phyloP scores from a whole-genome alignment of 1,140 invertebrate genomes.

The Drosophila leontia region DNA sequence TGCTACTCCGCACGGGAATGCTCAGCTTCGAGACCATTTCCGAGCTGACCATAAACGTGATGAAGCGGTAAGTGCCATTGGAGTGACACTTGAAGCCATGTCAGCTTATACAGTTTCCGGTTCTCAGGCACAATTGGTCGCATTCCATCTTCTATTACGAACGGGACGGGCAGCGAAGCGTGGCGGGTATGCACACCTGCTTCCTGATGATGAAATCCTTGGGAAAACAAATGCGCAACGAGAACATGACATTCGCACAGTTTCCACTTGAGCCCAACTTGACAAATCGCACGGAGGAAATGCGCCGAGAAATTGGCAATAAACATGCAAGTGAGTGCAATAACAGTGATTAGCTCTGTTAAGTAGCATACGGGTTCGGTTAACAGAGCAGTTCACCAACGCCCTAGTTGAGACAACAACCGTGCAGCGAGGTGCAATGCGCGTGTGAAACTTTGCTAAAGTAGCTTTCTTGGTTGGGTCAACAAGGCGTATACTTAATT shows the following conservation, averaged over 20 bases:
- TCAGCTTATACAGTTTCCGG: not conserved
- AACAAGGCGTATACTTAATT: slow-evolving; percentile 21
- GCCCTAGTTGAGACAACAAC: slow-evolving; percentile 47
- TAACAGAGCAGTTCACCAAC: slow-evolving; percentile 56
- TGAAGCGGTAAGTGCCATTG: slow-evolving; percentile 87
- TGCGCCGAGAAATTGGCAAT: slow-evolving; percentile 85
- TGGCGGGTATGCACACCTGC: slow-evolving; percentile 85
- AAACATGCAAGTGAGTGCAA: slow-evolving; percentile 85
- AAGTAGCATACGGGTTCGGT: not conserved
- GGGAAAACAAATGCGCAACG: slow-evolving; percentile 79
- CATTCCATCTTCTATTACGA: slow-evolving; percentile 86
- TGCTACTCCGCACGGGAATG: slow-evolving; percentile 89
- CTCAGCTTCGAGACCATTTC: slow-evolving; percentile 90
- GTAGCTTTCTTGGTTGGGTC: slow-evolving; percentile 19
- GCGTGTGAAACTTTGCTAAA: slow-evolving; percentile 3
- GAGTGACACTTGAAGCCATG: not conserved
- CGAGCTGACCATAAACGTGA: slow-evolving; percentile 88
- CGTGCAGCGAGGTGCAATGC: slow-evolving; percentile 13
- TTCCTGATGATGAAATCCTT: slow-evolving; percentile 84
- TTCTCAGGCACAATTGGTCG: slow-evolving; percentile 86
- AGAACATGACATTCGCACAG: slow-evolving; percentile 82
- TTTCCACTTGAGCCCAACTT: slow-evolving; percentile 68
- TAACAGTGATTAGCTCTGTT: not conserved
- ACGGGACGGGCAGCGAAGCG: slow-evolving; percentile 83
- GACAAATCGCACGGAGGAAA: slow-evolving; percentile 80